Evolutionary conservation across 1,140 invertebrate species (phyloP), one percentile per base, ranked within the genome.

Genomic region (Drosophila tropicalis): DNA sequence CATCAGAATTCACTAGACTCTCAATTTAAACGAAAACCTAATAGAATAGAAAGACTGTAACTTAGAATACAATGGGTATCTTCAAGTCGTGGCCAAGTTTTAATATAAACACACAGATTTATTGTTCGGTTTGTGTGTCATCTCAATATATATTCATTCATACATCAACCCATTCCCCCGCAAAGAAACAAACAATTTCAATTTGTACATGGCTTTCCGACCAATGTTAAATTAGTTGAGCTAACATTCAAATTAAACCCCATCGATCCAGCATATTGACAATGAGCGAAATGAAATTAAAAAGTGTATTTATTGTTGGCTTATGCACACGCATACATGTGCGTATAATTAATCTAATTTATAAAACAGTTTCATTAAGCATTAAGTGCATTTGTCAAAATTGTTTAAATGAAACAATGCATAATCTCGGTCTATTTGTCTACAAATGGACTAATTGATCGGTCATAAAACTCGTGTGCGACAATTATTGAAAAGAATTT

Each of bases 271-370:
- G 17, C 5, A 47, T 19, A 9, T 47, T 51, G 44, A 22, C 44
- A 51, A 51, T 22, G 44, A 60, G 55, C 32, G 15, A 64, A 74
- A 25, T 56, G 62, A 76, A 76, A 70, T 71, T 62, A 34, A 40
- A 85, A 74, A 65, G 29, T 68, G 67, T 44, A 56, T 72, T 36
- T 25, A 32, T 36, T 51, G 17, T 15, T n/a, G 34, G 44, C 60
- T 40, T 69, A 40, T 62, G n/a, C 3, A 22, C 3, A 22, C 3
- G 22, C 22, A 47, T 22, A 19, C 57, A 39, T 71, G 55, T 70
- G 57, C 39, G 65, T 34, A 7, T 64, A 83, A 71, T 79, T 76
- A 86, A 86, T 87, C 84, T 73, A 79, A 79, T 76, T 76, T 41
- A 34, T 63, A 66, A 34, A 67, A 65, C 64, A 29, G 62, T 19